Conservation (phyloP, 2,888 invertebrate genomes). For the Itoplectis maculator region DNA sequence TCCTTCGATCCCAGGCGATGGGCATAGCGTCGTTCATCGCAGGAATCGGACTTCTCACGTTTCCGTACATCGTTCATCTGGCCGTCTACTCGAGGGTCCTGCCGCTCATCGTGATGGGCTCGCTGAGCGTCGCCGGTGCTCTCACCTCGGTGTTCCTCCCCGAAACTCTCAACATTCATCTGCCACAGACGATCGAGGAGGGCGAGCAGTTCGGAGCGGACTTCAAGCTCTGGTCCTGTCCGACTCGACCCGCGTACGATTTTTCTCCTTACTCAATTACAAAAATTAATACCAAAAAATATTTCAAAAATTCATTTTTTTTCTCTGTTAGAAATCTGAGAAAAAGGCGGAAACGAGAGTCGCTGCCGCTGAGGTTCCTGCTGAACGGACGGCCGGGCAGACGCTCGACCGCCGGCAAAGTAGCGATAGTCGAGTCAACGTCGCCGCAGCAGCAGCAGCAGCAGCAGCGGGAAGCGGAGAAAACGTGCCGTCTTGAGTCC, state of each 20-base stretch:
- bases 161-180: slow-evolving; percentile 87
- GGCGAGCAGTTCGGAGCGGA: slow-evolving; percentile 87
- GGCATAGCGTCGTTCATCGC: slow-evolving; percentile 88
- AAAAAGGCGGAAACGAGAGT: slow-evolving; percentile 72
- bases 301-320: background rate
- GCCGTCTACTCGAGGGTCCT: slow-evolving; percentile 87
- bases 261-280: background rate
- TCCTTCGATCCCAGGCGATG: slow-evolving; percentile 88
- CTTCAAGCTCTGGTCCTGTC: slow-evolving; percentile 87
- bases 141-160: slow-evolving; percentile 87
- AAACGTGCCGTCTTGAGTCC: slow-evolving; percentile 67
- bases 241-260: slow-evolving; percentile 81
- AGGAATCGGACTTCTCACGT: slow-evolving; percentile 87
- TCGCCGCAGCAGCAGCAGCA: slow-evolving; percentile 61
- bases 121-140: slow-evolving; percentile 86
- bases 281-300: background rate
- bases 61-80: slow-evolving; percentile 88
- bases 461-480: slow-evolving; percentile 68
- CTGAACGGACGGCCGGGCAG: slow-evolving; percentile 81
- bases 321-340: slow-evolving; percentile 57
- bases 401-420: slow-evolving; percentile 74
- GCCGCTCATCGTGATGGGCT: slow-evolving; percentile 87
- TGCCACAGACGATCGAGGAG: slow-evolving; percentile 88
- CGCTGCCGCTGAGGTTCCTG: slow-evolving; percentile 79
- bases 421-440: slow-evolving; percentile 59